Evolutionary conservation across 2,888 invertebrate genomes (phyloP).

Genomic region (Colletes collaris): DNA sequence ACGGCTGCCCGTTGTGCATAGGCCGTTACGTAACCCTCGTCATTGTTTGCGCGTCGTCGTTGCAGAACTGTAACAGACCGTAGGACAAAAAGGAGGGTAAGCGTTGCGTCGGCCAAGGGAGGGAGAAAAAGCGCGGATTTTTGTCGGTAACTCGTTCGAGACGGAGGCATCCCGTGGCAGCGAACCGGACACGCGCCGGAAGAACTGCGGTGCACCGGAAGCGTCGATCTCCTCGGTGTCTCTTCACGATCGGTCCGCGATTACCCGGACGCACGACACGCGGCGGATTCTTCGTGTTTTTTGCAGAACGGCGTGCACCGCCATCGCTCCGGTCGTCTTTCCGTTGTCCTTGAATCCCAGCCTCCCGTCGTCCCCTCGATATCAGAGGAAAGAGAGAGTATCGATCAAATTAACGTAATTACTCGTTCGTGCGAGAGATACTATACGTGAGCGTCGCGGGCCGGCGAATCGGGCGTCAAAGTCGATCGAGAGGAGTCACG

Average conservation of each 20-base stretch:
- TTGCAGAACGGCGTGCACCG: no score
- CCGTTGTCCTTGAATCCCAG: constrained; percentile 20
- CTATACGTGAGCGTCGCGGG: constrained; percentile 17
- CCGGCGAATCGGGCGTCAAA: constrained; percentile 38
- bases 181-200: constrained; percentile 56
- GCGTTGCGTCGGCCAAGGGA: constrained; percentile 46
- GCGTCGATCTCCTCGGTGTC: constrained; percentile 51
- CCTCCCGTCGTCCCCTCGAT: constrained; percentile 8
- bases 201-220: constrained; percentile 57
- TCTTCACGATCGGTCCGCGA: constrained; percentile 35
- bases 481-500: constrained; percentile 38
- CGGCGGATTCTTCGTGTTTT: constrained; percentile 9
- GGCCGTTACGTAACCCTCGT: constrained; percentile 70
- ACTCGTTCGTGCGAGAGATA: constrained; percentile 47
- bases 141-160: constrained; percentile 30
- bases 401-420: constrained; percentile 58
- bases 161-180: constrained; percentile 46
- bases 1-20: constrained; percentile 63
- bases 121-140: constrained; percentile 49
- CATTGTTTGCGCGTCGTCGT: constrained; percentile 71
- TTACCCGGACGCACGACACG: constrained; percentile 11
- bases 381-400: constrained; percentile 35
- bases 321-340: constrained; percentile 21
- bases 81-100: constrained; percentile 55
- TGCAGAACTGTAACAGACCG: constrained; percentile 56